Evolutionary conservation across 2,888 invertebrate genomes (phyloP).

Genomic region (Rapana venosa): DNA sequence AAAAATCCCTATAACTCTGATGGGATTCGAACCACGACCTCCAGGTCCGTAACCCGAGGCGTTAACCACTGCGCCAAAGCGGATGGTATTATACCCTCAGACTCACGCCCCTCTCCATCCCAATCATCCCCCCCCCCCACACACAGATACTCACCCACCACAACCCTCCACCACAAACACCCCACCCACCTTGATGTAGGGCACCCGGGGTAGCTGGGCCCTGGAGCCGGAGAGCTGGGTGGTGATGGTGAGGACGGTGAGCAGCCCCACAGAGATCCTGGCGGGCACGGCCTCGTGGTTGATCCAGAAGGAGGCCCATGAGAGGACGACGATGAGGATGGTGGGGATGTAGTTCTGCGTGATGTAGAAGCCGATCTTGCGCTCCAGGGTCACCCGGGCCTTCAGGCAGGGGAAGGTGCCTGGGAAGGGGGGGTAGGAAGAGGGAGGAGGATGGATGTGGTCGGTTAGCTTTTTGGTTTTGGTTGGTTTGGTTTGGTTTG

Average conservation of each 20-base stretch:
- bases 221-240: slow-evolving; percentile 59
- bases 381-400: slow-evolving; percentile 95
- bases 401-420: slow-evolving; percentile 99
- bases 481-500: too few species aligned
- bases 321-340: slow-evolving; percentile 72
- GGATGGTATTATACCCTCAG: too few species aligned
- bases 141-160: too few species aligned
- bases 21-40: too few species aligned
- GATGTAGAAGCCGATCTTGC: slow-evolving; percentile 99
- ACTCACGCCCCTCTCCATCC: too few species aligned
- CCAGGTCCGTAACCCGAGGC: too few species aligned
- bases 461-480: too few species aligned
- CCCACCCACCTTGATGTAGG: slow-evolving; percentile 32
- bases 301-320: slow-evolving; percentile 62
- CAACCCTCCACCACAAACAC: too few species aligned
- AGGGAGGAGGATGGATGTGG: neutral
- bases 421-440: slow-evolving; percentile 78
- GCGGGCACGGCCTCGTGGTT: slow-evolving; percentile 62
- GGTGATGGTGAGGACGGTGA: slow-evolving; percentile 64
- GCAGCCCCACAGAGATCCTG: slow-evolving; percentile 60
- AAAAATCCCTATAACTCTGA: too few species aligned
- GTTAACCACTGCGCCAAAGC: too few species aligned
- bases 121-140: too few species aligned
- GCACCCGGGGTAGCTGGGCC: slow-evolving; percentile 51
- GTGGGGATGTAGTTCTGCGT: slow-evolving; percentile 99